Evolutionary conservation across 2,888 invertebrate genomes (phyloP).

Genomic region (Orthonevra nobilis): DNA sequence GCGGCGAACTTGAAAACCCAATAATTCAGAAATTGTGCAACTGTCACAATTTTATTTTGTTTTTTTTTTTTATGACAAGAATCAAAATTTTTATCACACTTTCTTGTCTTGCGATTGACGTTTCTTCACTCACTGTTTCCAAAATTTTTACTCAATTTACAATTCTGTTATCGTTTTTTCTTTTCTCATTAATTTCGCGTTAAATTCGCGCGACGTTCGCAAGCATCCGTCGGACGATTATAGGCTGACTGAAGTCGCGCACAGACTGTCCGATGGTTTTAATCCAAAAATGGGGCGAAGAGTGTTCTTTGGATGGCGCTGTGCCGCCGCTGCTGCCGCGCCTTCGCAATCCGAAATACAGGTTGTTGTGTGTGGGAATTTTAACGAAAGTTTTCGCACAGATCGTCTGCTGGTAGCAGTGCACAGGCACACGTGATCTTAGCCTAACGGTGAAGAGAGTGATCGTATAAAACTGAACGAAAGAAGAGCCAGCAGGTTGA

Average conservation of each 20-base stretch:
- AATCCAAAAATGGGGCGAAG: conserved; percentile 29
- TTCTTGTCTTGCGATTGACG: no score
- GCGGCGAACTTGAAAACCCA: conserved; percentile 53
- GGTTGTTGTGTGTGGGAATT: conserved; percentile 55
- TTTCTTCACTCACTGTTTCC: background rate
- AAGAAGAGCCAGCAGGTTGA: conserved; percentile 27
- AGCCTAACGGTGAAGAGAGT: conserved; percentile 50
- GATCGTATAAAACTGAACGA: conserved; percentile 21
- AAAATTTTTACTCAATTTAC: background rate
- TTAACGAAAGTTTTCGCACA: conserved; percentile 42
- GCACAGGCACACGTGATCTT: conserved; percentile 32
- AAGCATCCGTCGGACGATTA: conserved; percentile 43
- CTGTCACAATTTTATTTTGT: conserved; percentile 31
- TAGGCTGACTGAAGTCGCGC: conserved; percentile 50
- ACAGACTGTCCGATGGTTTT: conserved; percentile 50
- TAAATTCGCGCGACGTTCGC: conserved; percentile 18
- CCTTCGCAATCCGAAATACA: no score
- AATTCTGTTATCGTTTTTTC: no score
- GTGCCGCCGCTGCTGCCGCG: conserved; percentile 2
- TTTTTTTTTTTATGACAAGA: background rate
- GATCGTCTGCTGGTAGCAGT: conserved; percentile 19
- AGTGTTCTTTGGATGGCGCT: conserved; percentile 40
- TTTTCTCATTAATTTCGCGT: no score
- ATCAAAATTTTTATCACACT: background rate
- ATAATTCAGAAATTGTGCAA: conserved; percentile 61